phyloP scores from a whole-genome alignment of 1,140 invertebrate genomes.

The Diorhabda sublineata region DNA sequence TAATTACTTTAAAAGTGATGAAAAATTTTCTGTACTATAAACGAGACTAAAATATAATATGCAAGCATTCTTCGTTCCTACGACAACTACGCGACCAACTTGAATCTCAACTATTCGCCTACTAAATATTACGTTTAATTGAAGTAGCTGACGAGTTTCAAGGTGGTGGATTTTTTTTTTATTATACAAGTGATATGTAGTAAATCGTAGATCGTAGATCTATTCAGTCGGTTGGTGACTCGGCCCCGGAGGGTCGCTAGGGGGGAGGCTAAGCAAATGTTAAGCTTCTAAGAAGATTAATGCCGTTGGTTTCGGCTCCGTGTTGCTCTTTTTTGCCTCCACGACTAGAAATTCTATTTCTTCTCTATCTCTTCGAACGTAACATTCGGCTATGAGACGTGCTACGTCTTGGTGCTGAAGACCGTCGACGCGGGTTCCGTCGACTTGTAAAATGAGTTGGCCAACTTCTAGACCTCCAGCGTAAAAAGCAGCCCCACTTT shows the following conservation, averaged over 20 bases:
- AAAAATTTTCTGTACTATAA: no score
- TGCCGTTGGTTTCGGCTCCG: slow-evolving; percentile 82
- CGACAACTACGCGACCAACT: not conserved
- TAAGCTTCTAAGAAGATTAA: slow-evolving; percentile 84
- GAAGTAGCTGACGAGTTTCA: slow-evolving; percentile 7
- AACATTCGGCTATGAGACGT: slow-evolving; percentile 82
- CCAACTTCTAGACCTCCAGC: slow-evolving; percentile 89
- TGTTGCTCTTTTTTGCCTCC: slow-evolving; percentile 82
- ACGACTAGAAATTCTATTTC: slow-evolving; percentile 88
- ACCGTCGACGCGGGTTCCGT: slow-evolving; percentile 83
- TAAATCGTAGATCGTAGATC: slow-evolving; percentile 16
- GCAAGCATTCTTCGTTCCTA: not conserved
- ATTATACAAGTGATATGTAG: slow-evolving; percentile 41
- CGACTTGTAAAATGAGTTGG: slow-evolving; percentile 89
- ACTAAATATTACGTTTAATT: not conserved
- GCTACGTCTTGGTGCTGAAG: slow-evolving; percentile 75
- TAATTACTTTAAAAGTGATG: no score
- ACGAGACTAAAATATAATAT: not conserved
- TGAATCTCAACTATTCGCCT: not conserved
- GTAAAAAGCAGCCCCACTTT: slow-evolving; percentile 88
- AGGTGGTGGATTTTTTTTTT: slow-evolving; percentile 22
- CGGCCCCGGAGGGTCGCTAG: slow-evolving; percentile 66
- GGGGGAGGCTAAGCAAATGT: slow-evolving; percentile 75
- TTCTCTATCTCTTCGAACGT: slow-evolving; percentile 76
- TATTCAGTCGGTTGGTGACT: slow-evolving; percentile 42